Percentiles rank a stretch among this genome's conserved stretches.
Evolutionary conservation across 2,797 vertebrate species (phyloP).

Genomic region (Coccyzus lansbergi): DNA sequence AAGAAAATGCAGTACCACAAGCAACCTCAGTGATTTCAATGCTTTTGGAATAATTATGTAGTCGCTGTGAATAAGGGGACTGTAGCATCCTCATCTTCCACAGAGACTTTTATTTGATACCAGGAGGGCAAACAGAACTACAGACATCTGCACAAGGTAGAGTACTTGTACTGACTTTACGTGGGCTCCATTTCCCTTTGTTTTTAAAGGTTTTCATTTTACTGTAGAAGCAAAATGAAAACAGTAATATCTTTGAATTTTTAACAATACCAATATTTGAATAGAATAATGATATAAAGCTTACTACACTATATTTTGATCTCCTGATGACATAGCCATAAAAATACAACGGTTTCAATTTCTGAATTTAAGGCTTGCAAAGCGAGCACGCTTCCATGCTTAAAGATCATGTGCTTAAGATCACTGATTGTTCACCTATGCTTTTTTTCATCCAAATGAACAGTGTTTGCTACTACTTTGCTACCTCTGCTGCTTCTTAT

Average conservation of each 20-base stretch:
- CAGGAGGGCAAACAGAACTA: not conserved
- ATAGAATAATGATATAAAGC: not conserved
- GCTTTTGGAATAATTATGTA: not conserved
- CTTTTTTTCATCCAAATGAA: not conserved
- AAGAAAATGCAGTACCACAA: not conserved
- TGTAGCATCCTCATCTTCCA: not conserved
- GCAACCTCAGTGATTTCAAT: not conserved
- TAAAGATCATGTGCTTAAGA: not conserved
- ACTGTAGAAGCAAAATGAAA: not conserved
- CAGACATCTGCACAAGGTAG: not conserved
- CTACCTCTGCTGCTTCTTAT: not conserved
- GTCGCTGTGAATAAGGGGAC: not conserved
- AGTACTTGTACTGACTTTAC: not conserved
- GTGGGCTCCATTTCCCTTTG: not conserved
- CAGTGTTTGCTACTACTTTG: not conserved
- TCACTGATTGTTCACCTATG: not conserved
- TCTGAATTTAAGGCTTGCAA: not conserved
- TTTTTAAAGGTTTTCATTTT: constrained; percentile 22
- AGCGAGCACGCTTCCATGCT: not conserved
- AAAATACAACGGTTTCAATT: not conserved
- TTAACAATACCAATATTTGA: not conserved
- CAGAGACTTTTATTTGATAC: not conserved
- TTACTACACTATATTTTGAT: not conserved
- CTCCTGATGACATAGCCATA: not conserved
- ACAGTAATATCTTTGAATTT: not conserved